Base-by-base conservation (phyloP, 1,140 invertebrate species). In the Melitaea cinxia region DNA sequence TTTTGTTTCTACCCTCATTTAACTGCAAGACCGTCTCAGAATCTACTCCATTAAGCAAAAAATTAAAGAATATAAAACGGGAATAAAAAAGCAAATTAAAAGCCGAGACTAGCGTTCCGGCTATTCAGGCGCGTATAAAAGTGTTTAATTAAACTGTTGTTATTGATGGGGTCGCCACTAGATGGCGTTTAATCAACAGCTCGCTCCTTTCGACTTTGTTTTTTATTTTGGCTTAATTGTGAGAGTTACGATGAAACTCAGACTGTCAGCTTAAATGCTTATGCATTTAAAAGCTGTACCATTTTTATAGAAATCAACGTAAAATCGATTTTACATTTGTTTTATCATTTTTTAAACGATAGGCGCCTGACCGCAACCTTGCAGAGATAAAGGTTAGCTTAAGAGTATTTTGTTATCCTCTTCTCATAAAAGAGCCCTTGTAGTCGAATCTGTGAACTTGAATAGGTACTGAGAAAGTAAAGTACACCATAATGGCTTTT, bases 61-160 rank as follows among this genome's bases (percentile, higher is more conserved):
- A 84, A 79, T 76, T 77, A 75, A 77, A 70, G 65, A 77, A 75
- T 74, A 65, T 75, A 80, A 80, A 80, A 72, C 62, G 42, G 53
- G 47, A 78, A 82, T 73, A 74, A 85, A 86, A 87, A 83, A 77
- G 70, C 74, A 80, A 86, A 87, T 86, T 85, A 83, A 86, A 85
- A 77, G 62, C 78, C 63, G 67, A 77, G 82, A 73, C 79, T 82
- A 74, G 80, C 77, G 74, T 78, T 73, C 78, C 69, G 62, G 69
- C 75, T 73, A 85, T 87, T 84, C 70, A 78, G 75, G 75, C 75
- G 81, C 67, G 72, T 81, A 84, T 88, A 88, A 89, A 89, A 88
- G 78, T 88, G 77, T 88, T 90, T 90, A 85, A 90, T 88, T 88
- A 90, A 88, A 88, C 78, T 80, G 83, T 86, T 86, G 84, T 88